Conservation (phyloP, 2,797 vertebrate species). For the Tenualosa thibaudeaui region DNA sequence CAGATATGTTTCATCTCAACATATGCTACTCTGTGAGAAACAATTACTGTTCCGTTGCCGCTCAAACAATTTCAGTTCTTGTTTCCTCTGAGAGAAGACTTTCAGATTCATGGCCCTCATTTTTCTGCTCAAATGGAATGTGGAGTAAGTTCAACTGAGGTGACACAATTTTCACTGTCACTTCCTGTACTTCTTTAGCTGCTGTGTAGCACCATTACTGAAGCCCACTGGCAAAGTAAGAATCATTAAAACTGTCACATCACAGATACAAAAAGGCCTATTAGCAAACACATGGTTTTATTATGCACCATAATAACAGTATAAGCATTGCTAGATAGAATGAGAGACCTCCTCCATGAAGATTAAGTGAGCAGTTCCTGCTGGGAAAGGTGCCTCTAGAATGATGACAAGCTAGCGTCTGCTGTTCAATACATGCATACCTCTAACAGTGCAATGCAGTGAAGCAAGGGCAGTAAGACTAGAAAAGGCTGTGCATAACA, state of each 20-base stretch:
- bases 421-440: not conserved
- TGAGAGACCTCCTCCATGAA: conserved; percentile 1
- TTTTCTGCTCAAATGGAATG: not conserved
- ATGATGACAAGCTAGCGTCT: not conserved
- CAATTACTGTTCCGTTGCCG: conserved; percentile 45
- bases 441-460: not conserved
- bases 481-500: not conserved
- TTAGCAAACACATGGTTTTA: conserved; percentile 12
- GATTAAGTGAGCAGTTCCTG: conserved; percentile 5
- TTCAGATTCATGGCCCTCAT: conserved; percentile 20
- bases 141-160: not conserved
- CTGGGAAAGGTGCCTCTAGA: not conserved
- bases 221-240: not conserved
- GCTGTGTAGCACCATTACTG: not conserved
- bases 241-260: conserved; percentile 22
- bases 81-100: conserved; percentile 49
- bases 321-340: not conserved
- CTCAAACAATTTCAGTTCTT: conserved; percentile 34
- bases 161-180: not conserved
- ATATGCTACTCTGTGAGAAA: conserved; percentile 30
- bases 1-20: conserved; percentile 50
- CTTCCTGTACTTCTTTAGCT: not conserved
- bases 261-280: conserved; percentile 16
- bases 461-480: not conserved
- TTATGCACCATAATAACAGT: not conserved